Evolutionary conservation across 2,888 invertebrate species (phyloP).

Genomic region (Dicycla oo): DNA sequence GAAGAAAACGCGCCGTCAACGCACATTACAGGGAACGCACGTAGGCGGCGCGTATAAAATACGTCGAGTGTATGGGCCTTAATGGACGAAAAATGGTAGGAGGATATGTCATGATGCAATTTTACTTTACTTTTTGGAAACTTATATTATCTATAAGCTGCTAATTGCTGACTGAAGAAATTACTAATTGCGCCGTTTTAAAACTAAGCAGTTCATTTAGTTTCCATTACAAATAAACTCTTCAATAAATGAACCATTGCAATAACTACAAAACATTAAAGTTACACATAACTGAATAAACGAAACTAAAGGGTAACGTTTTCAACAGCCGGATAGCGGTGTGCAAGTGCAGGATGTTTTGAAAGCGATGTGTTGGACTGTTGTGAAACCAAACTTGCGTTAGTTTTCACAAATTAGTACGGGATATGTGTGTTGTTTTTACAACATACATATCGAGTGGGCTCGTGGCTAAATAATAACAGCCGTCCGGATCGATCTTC

Average conservation of each 20-base stretch:
- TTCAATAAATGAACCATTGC: constrained; percentile 12
- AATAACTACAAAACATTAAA: constrained; percentile 30
- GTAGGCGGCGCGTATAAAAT: no score
- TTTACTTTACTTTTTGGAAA: no score
- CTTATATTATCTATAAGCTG: no score
- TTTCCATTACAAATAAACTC: constrained; percentile 22
- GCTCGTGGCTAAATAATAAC: neutral
- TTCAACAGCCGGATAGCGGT: constrained; percentile 52
- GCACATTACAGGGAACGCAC: no score
- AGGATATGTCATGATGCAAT: no score
- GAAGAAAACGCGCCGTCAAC: no score
- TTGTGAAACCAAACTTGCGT: constrained; percentile 46
- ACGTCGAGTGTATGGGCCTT: no score
- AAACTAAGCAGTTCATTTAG: neutral
- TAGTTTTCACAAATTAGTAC: constrained; percentile 51
- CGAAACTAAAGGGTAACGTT: constrained; percentile 40
- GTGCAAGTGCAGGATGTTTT: constrained; percentile 59
- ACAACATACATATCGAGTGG: neutral
- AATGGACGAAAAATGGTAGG: no score
- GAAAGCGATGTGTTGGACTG: constrained; percentile 41
- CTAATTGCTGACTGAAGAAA: neutral
- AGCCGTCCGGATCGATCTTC: neutral
- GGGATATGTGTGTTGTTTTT: constrained; percentile 19
- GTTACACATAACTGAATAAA: constrained; percentile 57
- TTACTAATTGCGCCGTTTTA: no score